A percentile compares a stretch with the other conserved stretches of the same genome.
Conservation (phyloP, 2,113 vertebrate genomes). For the Ammodytes dubius region DNA sequence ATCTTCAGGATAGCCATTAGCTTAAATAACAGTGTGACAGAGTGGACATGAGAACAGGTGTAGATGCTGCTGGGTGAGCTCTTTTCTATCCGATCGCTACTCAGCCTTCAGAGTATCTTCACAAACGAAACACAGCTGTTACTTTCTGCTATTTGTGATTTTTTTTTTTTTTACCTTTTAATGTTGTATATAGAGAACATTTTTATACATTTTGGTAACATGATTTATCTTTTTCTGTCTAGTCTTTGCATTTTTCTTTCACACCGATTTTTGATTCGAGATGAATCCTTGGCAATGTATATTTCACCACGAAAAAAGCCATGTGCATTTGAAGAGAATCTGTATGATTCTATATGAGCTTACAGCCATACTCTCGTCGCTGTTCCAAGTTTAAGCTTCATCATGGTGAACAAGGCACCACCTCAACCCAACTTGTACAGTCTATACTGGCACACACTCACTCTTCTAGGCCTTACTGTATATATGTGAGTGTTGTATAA, state of each 20-base stretch:
- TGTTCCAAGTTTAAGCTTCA: constrained; percentile 53
- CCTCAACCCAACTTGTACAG: constrained; percentile 72
- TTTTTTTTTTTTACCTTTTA: constrained; percentile 63
- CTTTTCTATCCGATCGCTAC: constrained; percentile 49
- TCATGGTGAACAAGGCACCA: constrained; percentile 50
- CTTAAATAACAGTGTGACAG: constrained; percentile 10
- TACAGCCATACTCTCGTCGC: constrained; percentile 66
- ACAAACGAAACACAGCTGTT: constrained; percentile 82
- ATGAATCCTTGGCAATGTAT: constrained; percentile 50
- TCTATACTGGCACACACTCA: constrained; percentile 62
- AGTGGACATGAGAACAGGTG: constrained; percentile 20
- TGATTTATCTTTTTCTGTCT: constrained; percentile 40
- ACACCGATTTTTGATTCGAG: constrained; percentile 23
- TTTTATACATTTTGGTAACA: constrained; percentile 64
- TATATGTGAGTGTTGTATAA: constrained; percentile 72
- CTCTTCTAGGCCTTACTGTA: constrained; percentile 83
- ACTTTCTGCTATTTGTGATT: constrained; percentile 65
- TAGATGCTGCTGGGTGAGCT: constrained; percentile 38
- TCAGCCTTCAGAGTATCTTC: constrained; percentile 53
- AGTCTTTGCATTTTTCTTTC: constrained; percentile 47
- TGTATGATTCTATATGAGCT: constrained; percentile 57
- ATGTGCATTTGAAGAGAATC: constrained; percentile 69
- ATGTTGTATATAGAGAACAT: constrained; percentile 70
- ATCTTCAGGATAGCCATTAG: constrained; percentile 41
- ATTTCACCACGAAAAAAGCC: constrained; percentile 71